Base-by-base conservation (phyloP, 1,140 invertebrate genomes). In the Proales similis region DNA sequence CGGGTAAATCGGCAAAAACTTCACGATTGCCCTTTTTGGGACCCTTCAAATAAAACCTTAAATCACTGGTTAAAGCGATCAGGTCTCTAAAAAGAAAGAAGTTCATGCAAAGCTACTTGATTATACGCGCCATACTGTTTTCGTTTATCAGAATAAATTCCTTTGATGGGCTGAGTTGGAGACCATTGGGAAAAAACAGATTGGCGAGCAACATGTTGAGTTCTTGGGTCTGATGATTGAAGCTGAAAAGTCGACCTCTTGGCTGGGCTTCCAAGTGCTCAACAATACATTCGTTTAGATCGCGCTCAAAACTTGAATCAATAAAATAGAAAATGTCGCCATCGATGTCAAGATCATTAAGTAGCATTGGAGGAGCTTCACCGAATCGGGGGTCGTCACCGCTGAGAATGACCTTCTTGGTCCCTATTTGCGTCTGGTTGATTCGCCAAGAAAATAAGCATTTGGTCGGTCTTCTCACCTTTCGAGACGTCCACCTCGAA, bases 131-230 rank as follows among this genome's bases (percentile, higher is more conserved):
- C 36, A 42, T 57, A 9, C 36, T 14, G 27, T 57, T 57, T 42
- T 57, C 51, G 17, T 57, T 57, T 12, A 57, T 57, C 4, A 57
- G 30, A 4, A 57, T 7, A 9, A 30, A 20, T 7, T 57, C 20
- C 19, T 57, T 57, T 3, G 39, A 14, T 12, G 51, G 51, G 20
- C 26, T 57, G 2, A 57, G 19, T 39, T 57, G 51, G 30, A 57
- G 24, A 42, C 51, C 51, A 26, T 57, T 57, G 6, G 51, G 51
- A 57, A 57, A 57, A 43, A 29, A 57, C 4, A 57, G 24, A 57
- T 12, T 24, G 11, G 39, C 33, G 17, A 26, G 3, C 45, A 57
- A 4, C 19, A 42, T 17, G 7, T 42, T 57, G 7, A 57, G 32
- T 26, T 57, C 51, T 17, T 57, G 29, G 20, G 51, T 42, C 45